Evolutionary conservation across 2,888 invertebrate genomes (phyloP).

Genomic region (Dicycla oo): DNA sequence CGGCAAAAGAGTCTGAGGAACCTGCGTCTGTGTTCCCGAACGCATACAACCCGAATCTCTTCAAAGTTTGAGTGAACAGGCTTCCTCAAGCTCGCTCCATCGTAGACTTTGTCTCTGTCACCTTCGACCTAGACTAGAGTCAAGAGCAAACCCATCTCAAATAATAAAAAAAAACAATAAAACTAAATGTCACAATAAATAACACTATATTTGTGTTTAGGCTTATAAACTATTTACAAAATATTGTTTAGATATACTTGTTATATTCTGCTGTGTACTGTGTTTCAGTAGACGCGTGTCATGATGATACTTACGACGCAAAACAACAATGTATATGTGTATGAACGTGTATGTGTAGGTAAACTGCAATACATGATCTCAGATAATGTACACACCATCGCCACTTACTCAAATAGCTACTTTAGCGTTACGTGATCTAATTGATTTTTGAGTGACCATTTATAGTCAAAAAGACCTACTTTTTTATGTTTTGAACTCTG

Average conservation of each 20-base stretch:
- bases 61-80: too few relatives aligned
- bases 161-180: too few relatives aligned
- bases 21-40: too few relatives aligned
- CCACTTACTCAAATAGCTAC: not conserved
- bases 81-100: too few relatives aligned
- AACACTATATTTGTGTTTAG: constrained; percentile 27
- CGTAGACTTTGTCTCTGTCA: too few relatives aligned
- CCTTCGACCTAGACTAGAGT: too few relatives aligned
- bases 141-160: too few relatives aligned
- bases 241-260: not conserved
- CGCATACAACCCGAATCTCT: too few relatives aligned
- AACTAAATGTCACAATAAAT: constrained; percentile 13
- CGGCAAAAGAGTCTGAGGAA: too few relatives aligned
- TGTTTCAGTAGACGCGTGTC: not conserved
- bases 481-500: not conserved
- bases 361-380: not conserved
- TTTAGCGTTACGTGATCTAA: not conserved
- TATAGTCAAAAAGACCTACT: not conserved
- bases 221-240: constrained; percentile 39
- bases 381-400: not conserved
- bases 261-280: constrained; percentile 2
- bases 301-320: not conserved
- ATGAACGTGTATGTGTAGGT: too few relatives aligned
- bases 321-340: not conserved
- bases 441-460: not conserved